Evolutionary conservation across 1,140 invertebrate genomes (phyloP).

Genomic region (Drosophila burlai): DNA sequence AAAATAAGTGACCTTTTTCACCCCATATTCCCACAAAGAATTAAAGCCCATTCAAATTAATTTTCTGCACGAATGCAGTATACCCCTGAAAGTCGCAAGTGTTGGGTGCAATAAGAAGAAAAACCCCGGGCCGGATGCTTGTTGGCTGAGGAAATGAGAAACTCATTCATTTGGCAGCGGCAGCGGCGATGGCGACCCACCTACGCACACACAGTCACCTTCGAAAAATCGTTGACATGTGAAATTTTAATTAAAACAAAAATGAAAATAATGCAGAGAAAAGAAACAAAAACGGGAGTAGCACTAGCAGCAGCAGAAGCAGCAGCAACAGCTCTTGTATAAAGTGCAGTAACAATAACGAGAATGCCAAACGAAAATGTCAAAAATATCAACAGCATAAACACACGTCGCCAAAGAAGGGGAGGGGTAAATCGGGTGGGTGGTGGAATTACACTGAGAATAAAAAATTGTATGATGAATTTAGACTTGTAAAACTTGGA

Average conservation of each 20-base stretch:
- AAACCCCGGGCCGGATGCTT: conserved; percentile 18
- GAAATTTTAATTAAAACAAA: conserved; percentile 79
- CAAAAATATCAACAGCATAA: conserved; percentile 77
- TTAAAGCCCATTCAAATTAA: background rate
- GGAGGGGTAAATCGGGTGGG: background rate
- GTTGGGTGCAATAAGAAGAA: conserved; percentile 21
- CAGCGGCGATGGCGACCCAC: conserved; percentile 16
- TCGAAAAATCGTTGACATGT: conserved; percentile 72
- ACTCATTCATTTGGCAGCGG: conserved; percentile 43
- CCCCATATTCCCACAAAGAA: background rate
- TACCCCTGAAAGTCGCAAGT: conserved; percentile 28
- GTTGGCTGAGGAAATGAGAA: conserved; percentile 61
- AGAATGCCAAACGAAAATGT: conserved; percentile 75
- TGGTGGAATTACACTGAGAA: background rate
- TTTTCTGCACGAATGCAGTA: conserved; percentile 20
- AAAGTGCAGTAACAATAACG: conserved; percentile 61
- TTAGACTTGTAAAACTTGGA: accelerated
- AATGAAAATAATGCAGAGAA: conserved; percentile 68
- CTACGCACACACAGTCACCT: conserved; percentile 43
- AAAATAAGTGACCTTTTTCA: background rate
- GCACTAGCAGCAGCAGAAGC: conserved; percentile 17
- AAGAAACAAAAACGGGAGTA: conserved; percentile 20
- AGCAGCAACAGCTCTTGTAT: conserved; percentile 24
- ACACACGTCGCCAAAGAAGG: conserved; percentile 38
- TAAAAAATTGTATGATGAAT: background rate